Conservation (phyloP, 2,888 invertebrate species). For the Patella pellucida region DNA sequence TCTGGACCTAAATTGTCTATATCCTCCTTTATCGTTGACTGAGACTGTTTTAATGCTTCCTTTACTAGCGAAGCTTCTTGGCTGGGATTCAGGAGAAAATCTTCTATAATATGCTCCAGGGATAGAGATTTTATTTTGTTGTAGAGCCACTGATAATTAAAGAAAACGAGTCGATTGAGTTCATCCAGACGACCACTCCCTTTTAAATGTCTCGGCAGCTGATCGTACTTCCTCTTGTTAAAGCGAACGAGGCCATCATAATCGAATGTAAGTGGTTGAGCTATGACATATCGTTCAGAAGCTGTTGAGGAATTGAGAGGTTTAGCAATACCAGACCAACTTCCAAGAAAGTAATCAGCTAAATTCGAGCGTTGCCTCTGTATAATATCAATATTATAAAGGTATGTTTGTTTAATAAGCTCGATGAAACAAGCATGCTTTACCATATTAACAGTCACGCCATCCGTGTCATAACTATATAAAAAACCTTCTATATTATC, state of each 20-base stretch:
- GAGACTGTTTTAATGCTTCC: constrained; percentile 61
- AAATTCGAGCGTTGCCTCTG: constrained; percentile 59
- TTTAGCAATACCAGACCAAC: constrained; percentile 55
- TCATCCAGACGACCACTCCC: constrained; percentile 64
- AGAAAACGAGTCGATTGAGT: constrained; percentile 62
- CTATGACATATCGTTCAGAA: constrained; percentile 45
- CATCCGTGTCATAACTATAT: constrained; percentile 51
- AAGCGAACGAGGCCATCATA: constrained; percentile 43
- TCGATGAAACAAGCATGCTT: constrained; percentile 52
- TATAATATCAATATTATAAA: constrained; percentile 39
- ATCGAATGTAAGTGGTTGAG: constrained; percentile 59
- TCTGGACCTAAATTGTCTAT: constrained; percentile 66
- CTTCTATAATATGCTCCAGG: constrained; percentile 62
- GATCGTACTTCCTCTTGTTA: constrained; percentile 67
- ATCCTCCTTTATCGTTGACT: constrained; percentile 56
- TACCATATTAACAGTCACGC: constrained; percentile 59
- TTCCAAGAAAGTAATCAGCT: constrained; percentile 69
- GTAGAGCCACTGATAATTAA: constrained; percentile 70
- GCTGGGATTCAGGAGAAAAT: constrained; percentile 63
- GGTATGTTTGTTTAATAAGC: constrained; percentile 53
- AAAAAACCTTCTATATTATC: constrained; percentile 59
- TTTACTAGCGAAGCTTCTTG: constrained; percentile 63
- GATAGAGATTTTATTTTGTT: constrained; percentile 67
- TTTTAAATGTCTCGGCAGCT: constrained; percentile 66
- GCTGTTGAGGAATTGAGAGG: constrained; percentile 35